Conservation (phyloP, 2,113 vertebrate genomes). For the Bubo blakistoni region DNA sequence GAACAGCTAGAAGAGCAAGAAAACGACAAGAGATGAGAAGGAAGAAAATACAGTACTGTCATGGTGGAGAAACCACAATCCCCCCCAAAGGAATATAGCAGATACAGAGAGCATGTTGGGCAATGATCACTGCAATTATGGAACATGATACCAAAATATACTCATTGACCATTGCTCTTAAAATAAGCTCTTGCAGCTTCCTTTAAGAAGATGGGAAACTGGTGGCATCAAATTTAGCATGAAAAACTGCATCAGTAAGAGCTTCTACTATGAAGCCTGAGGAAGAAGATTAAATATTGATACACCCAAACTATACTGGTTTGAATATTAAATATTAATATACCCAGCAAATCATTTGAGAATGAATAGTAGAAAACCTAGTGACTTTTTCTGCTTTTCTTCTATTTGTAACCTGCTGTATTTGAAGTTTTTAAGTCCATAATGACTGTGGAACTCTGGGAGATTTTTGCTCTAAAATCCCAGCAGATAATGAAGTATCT, state of each 20-base stretch:
- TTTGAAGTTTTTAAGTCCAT: neutral
- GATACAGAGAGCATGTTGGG: neutral
- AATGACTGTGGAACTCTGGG: neutral
- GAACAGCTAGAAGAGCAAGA: neutral
- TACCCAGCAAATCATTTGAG: neutral
- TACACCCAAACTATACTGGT: neutral
- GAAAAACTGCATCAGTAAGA: neutral
- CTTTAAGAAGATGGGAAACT: neutral
- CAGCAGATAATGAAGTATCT: neutral
- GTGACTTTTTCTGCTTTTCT: neutral
- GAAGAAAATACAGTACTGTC: neutral
- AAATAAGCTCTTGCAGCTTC: neutral
- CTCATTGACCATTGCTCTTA: neutral
- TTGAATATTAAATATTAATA: neutral
- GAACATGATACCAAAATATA: neutral
- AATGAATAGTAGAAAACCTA: neutral
- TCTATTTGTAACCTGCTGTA: neutral
- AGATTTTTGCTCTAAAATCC: neutral
- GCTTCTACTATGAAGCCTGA: neutral
- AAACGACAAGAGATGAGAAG: neutral
- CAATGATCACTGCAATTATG: neutral
- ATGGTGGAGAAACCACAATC: neutral
- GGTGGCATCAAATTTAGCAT: neutral
- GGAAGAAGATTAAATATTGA: neutral
- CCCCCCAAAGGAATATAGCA: neutral